Evolutionary conservation across 2,797 vertebrate species (phyloP).

Genomic region (Poecile montanus): DNA sequence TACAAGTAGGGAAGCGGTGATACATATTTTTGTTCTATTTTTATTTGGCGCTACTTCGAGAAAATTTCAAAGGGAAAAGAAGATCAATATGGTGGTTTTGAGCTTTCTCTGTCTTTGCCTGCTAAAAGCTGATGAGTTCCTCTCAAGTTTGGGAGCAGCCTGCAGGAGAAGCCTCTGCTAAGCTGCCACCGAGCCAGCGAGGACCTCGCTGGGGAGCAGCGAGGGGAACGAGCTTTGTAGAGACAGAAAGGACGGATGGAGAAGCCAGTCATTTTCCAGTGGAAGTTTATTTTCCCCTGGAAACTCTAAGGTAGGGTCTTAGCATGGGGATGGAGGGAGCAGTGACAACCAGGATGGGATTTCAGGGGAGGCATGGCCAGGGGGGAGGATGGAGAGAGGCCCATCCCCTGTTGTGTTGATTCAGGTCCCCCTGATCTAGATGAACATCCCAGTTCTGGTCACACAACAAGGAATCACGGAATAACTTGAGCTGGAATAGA

Average conservation of each 20-base stretch:
- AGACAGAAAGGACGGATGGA: neutral
- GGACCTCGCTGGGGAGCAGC: neutral
- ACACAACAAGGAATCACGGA: neutral
- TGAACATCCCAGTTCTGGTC: neutral
- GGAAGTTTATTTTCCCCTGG: neutral
- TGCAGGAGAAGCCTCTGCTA: neutral
- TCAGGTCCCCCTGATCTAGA: neutral
- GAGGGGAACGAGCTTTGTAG: neutral
- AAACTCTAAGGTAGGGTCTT: neutral
- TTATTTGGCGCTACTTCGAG: conserved; percentile 11
- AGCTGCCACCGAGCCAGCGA: neutral
- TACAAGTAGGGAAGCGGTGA: conserved; percentile 24
- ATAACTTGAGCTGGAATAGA: neutral
- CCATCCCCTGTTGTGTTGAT: no score
- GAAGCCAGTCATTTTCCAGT: neutral
- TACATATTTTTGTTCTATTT: conserved; percentile 47
- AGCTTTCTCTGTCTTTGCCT: conserved; percentile 31
- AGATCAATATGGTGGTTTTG: conserved; percentile 27
- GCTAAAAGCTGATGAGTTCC: neutral
- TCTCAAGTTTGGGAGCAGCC: conserved; percentile 6
- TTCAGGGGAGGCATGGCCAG: neutral
- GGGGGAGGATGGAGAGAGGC: neutral
- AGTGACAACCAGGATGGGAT: neutral
- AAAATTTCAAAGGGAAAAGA: conserved; percentile 17
- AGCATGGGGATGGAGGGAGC: neutral